Evolutionary conservation across 2,113 vertebrate species (phyloP).

Genomic region (Gopherus evgoodei): DNA sequence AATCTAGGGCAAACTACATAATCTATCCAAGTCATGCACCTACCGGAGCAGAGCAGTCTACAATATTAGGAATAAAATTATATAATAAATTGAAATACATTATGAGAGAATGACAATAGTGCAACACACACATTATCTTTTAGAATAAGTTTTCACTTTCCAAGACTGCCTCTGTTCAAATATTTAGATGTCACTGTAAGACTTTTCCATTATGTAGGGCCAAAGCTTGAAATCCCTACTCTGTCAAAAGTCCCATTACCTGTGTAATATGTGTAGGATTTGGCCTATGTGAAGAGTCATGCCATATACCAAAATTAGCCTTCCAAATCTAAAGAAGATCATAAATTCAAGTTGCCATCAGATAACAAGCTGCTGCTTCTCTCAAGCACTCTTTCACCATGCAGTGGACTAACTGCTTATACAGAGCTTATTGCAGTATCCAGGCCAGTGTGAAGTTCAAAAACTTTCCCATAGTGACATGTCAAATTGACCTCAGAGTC

Average conservation of each 20-base stretch:
- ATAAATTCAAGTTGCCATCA: not conserved
- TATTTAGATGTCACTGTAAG: not conserved
- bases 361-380: conserved; percentile 21
- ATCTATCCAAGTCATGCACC: not conserved
- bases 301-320: not conserved
- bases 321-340: not conserved
- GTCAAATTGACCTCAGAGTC: conserved; percentile 70
- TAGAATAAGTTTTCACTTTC: not conserved
- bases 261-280: not conserved
- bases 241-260: not conserved
- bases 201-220: not conserved
- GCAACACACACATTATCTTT: not conserved
- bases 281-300: not conserved
- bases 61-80: not conserved
- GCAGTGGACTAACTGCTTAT: conserved; percentile 69
- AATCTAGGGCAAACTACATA: not conserved
- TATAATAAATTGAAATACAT: not conserved
- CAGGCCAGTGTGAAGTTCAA: conserved; percentile 70
- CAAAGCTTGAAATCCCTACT: not conserved
- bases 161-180: not conserved
- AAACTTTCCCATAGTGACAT: conserved; percentile 72
- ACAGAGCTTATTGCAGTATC: conserved; percentile 73
- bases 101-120: not conserved
- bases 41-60: not conserved
- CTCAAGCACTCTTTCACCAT: not conserved